These are phyloP conservation scores for Epinephelus lanceolatus DNA, from an alignment of 2,113 vertebrate species.

Conservation along the genomic window DNA sequence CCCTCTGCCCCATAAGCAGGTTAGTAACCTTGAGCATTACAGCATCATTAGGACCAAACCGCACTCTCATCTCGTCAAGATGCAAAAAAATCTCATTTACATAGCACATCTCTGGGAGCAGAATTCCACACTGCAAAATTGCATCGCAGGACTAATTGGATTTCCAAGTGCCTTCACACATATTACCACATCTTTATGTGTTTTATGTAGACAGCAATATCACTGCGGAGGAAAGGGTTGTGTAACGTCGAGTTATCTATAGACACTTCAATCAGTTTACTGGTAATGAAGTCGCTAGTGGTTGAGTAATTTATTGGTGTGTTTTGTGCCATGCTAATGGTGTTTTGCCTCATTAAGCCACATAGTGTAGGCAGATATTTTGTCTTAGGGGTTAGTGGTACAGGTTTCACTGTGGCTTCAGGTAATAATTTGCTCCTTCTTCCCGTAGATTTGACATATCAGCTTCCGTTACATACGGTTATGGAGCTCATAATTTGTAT, in stretches of 20 bases:
- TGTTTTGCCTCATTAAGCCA: slow-evolving; percentile 71
- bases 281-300: slow-evolving; percentile 75
- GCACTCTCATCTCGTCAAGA: slow-evolving; percentile 69
- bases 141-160: slow-evolving; percentile 74
- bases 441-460: slow-evolving; percentile 22
- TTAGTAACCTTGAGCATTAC: slow-evolving; percentile 67
- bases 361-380: slow-evolving; percentile 57
- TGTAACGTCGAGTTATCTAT: slow-evolving; percentile 66
- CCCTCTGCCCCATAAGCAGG: slow-evolving; percentile 40
- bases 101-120: slow-evolving; percentile 65
- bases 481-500: slow-evolving; percentile 45
- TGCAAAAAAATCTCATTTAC: slow-evolving; percentile 76
- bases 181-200: slow-evolving; percentile 74
- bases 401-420: slow-evolving; percentile 34
- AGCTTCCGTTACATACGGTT: slow-evolving; percentile 34
- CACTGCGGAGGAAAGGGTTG: slow-evolving; percentile 43
- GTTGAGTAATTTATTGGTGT: slow-evolving; percentile 73
- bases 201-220: slow-evolving; percentile 68
- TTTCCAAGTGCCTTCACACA: slow-evolving; percentile 71
- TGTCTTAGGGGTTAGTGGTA: slow-evolving; percentile 40
- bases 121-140: slow-evolving; percentile 70
- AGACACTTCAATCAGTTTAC: slow-evolving; percentile 69
- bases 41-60: slow-evolving; percentile 61
- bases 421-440: slow-evolving; percentile 52
- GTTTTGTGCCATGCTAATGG: slow-evolving; percentile 68